A percentile compares a stretch with the other conserved stretches of the same genome.
Conservation (phyloP, 2,113 vertebrate species). For the Balaenoptera acutorostrata region DNA sequence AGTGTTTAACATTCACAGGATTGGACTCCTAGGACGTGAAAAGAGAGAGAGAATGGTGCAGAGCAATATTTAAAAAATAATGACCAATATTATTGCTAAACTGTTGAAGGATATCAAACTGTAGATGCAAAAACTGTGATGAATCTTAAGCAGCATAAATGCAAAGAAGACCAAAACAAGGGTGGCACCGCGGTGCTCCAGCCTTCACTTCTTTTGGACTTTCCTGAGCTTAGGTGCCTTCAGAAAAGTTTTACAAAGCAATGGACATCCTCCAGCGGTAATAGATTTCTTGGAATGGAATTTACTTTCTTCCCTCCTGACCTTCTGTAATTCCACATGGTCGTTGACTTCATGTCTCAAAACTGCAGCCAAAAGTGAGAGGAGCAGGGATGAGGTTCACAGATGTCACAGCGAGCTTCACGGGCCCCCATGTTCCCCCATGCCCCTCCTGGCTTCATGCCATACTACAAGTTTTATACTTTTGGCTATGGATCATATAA, state of each 20-base stretch:
- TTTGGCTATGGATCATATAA: too few relatives aligned
- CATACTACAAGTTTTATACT: not conserved
- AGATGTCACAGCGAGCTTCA: not conserved
- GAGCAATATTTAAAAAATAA: not conserved
- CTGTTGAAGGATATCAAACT: not conserved
- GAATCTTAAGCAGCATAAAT: not conserved
- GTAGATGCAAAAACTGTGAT: not conserved
- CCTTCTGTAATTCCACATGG: not conserved
- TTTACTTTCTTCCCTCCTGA: not conserved
- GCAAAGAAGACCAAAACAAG: not conserved
- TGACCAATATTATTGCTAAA: not conserved
- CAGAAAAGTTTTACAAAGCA: not conserved
- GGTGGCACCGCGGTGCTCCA: accelerated
- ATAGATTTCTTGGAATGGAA: not conserved
- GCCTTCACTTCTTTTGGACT: not conserved
- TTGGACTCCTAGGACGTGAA: not conserved
- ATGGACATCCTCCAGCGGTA: not conserved
- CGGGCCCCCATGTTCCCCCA: accelerated
- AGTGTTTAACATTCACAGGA: not conserved
- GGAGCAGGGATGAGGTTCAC: not conserved
- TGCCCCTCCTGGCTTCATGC: accelerated
- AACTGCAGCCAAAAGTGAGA: not conserved
- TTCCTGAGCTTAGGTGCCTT: not conserved
- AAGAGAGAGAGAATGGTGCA: not conserved
- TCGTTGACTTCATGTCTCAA: not conserved